These are phyloP conservation scores for Pelagia noctiluca DNA, from an alignment of 30 jellyfish, hydroid and myxozoan genomes.

Conservation along the genomic window DNA sequence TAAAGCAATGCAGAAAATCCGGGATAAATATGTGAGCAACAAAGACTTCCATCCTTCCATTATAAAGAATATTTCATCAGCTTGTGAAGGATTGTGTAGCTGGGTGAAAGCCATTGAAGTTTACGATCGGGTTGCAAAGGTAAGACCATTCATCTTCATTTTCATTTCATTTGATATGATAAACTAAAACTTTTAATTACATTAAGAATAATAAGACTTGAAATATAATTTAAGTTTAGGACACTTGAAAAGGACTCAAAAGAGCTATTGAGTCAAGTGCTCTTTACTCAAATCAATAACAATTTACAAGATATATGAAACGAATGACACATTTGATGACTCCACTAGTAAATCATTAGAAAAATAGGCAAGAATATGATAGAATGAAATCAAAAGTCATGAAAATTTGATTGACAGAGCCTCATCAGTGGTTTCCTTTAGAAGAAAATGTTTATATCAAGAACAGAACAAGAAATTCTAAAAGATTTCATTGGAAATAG, in stretches of 20 bases:
- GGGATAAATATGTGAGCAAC: constrained; percentile 71
- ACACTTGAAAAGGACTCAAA: not conserved
- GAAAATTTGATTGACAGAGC: no score
- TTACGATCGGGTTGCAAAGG: constrained; percentile 74
- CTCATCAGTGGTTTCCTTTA: no score
- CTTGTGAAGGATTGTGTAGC: constrained; percentile 79
- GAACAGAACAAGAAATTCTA: no score
- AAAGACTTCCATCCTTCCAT: constrained; percentile 72
- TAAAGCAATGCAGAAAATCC: constrained; percentile 63
- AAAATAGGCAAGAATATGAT: no score
- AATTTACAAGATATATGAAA: no score
- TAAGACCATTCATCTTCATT: not conserved
- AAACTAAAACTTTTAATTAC: not conserved
- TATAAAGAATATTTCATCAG: constrained; percentile 67
- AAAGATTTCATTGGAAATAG: no score
- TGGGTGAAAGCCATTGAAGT: constrained; percentile 80
- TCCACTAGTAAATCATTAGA: no score
- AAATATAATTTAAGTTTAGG: not conserved
- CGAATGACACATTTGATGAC: no score
- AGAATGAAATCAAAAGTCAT: no score
- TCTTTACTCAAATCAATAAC: no score
- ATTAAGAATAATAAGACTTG: no score
- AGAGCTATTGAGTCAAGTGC: not conserved
- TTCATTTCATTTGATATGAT: not conserved
- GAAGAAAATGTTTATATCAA: no score